Evolutionary conservation across 2,888 invertebrate species (phyloP).

Genomic region (Baronia brevicornis): DNA sequence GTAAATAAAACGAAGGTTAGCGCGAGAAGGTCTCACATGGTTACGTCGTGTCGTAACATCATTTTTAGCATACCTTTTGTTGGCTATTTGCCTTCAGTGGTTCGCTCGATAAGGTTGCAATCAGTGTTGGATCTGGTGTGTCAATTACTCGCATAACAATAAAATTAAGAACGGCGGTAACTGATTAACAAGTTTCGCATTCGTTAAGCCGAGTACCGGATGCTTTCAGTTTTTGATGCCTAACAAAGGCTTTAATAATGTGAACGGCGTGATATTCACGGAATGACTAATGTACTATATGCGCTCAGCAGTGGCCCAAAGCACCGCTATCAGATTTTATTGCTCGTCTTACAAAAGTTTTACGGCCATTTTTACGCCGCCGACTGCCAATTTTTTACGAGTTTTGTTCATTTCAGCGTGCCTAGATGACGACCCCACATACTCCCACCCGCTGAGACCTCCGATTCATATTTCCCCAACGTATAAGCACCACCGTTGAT

Average conservation of each 20-base stretch:
- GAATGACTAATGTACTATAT: slow-evolving; percentile 26
- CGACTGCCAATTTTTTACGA: slow-evolving; percentile 20
- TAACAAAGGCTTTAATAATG: too few species aligned
- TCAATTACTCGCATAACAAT: slow-evolving; percentile 8
- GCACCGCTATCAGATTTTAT: slow-evolving; percentile 37
- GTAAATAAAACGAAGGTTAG: slow-evolving; percentile 49
- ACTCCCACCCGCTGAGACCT: too few species aligned
- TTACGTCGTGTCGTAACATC: slow-evolving; percentile 29
- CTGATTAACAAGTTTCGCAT: slow-evolving; percentile 16
- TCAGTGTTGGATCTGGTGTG: neutral
- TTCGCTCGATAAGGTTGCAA: slow-evolving; percentile 3
- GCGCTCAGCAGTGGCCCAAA: slow-evolving; percentile 12
- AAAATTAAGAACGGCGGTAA: slow-evolving; percentile 7
- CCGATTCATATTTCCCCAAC: slow-evolving; percentile 2
- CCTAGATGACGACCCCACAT: too few species aligned
- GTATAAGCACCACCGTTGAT: slow-evolving; percentile 3
- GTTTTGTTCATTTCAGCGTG: slow-evolving; percentile 1
- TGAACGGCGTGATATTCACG: neutral
- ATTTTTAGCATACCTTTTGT: slow-evolving; percentile 34
- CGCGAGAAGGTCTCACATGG: slow-evolving; percentile 30
- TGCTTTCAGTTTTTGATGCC: neutral
- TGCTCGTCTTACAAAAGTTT: slow-evolving; percentile 38
- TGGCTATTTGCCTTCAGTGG: slow-evolving; percentile 27
- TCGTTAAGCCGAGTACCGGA: slow-evolving; percentile 6
- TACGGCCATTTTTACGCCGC: slow-evolving; percentile 40